Base-by-base conservation (phyloP, 2,888 invertebrate genomes). In the Chrysina gloriosa region DNA sequence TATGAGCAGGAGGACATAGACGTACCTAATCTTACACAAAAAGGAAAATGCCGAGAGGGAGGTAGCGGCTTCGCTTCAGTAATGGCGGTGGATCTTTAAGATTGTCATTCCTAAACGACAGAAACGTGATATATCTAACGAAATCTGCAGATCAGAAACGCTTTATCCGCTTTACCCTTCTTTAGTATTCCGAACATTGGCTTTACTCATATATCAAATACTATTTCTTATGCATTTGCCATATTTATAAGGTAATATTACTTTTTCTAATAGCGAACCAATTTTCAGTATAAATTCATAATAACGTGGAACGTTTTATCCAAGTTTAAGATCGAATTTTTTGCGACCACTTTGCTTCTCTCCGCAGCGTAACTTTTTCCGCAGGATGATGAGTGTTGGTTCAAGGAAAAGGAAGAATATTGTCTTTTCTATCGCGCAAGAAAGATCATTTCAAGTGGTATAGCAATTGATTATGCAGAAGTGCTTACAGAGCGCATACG, bases 401-500 rank as follows among this genome's bases (percentile, higher is more conserved):
- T 56, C 64, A 16, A 21, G 47, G 21, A 36, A 52, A 48, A 36
- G 67, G 65, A 72, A 70, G 74, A 74, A 75, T 76, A 76, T 76
- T 73, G 74, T 74, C 73, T 75, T 73, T 71, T 72, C 68, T 69
- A 73, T 71, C 50, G 23, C 71, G 58, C 68, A 71, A 73, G 74
- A 75, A 71, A 73, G 73, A 72, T 70, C 48, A 70, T 70, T 73
- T 69, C 72, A 70, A 69, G 72, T 21, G 14, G 7, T 71, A 76
- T 74, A 76, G 74, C 76, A 75, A 74, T 76, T 73, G 76, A 74
- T 76, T 76, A 76, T 75, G 76, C 74, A 76, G 69, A 74, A 76
- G 73, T 75, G 71, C 75, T 74, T 76, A 73, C 68, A 11, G 11
- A 54, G 68, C 64, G 71, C 73, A 72, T 70, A 72, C 70, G 70